Evolutionary conservation across 2,113 vertebrate species (phyloP), one percentile per base, ranked within the genome.

Genomic region (Mesoclemmys tuberculata): DNA sequence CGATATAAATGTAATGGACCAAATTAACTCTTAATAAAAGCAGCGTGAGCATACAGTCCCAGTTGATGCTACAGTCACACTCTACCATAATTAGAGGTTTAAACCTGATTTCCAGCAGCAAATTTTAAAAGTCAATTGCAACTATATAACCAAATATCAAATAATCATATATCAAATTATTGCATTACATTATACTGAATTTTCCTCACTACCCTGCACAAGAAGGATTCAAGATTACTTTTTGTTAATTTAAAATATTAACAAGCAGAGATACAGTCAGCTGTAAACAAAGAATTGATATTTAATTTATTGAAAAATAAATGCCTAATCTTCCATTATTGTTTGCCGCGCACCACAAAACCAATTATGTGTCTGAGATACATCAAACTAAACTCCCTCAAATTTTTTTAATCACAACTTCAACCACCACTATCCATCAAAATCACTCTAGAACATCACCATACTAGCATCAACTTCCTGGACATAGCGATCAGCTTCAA

Each of bases 91-190:
- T 1, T 4, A 44, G 44, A 19, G 24, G 79, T 87, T 84, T 58
- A 93, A 91, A 88, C 8, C 85, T 4, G 11, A 41, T 51, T 58
- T 46, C 77, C 84, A 5, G 5, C 71, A 52, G 48, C 5, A 14
- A 51, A 11, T 1, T 71, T 27, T 80, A n/a, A n/a, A 5, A 2
- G 3, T 3, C 6, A 13, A 13, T 7, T 44, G 10, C 35, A 38
- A 81, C 21, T 51, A 61, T 3, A 24, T 2, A 3, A 54, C 3
- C 11, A 54, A n/a, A 61, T 54, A 75, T 6, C 31, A 41, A 88
- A 44, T 8, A n/a, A n/a, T n/a, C n/a, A n/a, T n/a, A n/a, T n/a
- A n/a, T n/a, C 31, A 41, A 88, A 44, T 8, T 81, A 84, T 84
- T 24, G 58, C 21, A 49, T n/a, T 8, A 31, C 7, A 26, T 64